phyloP scores from a whole-genome alignment of 1,140 invertebrate species.

The Zaprionus gabonicus region DNA sequence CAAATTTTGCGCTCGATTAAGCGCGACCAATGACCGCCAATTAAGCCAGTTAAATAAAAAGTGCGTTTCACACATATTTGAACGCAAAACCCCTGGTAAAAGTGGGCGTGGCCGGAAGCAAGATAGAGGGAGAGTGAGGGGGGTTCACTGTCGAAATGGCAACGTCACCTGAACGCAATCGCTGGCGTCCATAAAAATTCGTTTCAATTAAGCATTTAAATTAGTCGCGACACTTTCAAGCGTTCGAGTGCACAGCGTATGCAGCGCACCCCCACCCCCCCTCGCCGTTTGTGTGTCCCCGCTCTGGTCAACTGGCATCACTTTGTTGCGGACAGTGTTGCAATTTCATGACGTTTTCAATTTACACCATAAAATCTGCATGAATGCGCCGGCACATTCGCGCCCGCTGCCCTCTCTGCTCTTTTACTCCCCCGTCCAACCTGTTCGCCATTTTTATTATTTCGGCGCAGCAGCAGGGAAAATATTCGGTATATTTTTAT shows the following conservation, averaged over 20 bases:
- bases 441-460: slow-evolving; percentile 66
- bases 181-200: slow-evolving; percentile 77
- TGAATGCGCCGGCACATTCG: slow-evolving; percentile 69
- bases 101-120: not conserved
- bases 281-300: not conserved
- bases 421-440: not conserved
- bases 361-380: slow-evolving; percentile 82
- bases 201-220: slow-evolving; percentile 84
- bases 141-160: slow-evolving; percentile 36
- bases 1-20: slow-evolving; percentile 76
- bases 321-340: slow-evolving; percentile 68
- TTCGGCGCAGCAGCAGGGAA: slow-evolving; percentile 62
- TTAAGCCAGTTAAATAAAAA: slow-evolving; percentile 82
- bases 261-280: not conserved
- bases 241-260: slow-evolving; percentile 29
- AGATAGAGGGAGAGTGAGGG: not conserved
- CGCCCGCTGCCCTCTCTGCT: not conserved
- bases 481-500: slow-evolving; percentile 67
- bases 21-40: slow-evolving; percentile 62
- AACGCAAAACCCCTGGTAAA: slow-evolving; percentile 7
- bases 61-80: slow-evolving; percentile 76
- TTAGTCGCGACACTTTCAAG: slow-evolving; percentile 80
- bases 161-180: slow-evolving; percentile 65
- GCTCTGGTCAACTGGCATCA: slow-evolving; percentile 35
- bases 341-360: slow-evolving; percentile 83